Conservation (phyloP, 2,797 vertebrate genomes). For the Darevskia nairensis region DNA sequence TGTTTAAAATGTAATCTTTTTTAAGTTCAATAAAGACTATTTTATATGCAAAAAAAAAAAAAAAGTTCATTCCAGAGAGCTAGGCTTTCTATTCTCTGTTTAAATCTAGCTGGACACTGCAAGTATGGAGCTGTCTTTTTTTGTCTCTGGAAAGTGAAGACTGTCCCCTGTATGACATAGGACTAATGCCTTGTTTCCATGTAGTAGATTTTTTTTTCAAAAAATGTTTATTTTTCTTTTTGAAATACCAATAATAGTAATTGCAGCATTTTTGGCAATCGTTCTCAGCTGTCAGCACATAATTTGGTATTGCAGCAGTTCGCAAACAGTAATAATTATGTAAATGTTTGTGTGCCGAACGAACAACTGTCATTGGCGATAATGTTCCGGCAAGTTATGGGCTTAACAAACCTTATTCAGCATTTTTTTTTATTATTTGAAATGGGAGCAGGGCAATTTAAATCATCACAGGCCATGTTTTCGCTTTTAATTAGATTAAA, state of each 20-base stretch:
- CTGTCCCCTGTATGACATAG: background rate
- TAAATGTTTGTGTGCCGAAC: conserved; percentile 55
- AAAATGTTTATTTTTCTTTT: conserved; percentile 26
- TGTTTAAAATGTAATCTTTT: too few species aligned
- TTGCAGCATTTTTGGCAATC: conserved; percentile 8
- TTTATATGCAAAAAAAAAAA: too few species aligned
- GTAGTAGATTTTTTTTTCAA: conserved; percentile 1
- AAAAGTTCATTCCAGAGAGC: too few species aligned
- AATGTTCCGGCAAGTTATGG: conserved; percentile 48
- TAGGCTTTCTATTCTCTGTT: background rate
- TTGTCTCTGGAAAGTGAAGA: too few species aligned
- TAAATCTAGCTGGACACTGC: background rate
- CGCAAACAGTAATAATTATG: conserved; percentile 43
- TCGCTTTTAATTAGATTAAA: conserved; percentile 21
- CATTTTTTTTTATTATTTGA: conserved; percentile 46
- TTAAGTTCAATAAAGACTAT: too few species aligned
- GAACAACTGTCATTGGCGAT: conserved; percentile 40
- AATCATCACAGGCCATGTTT: background rate
- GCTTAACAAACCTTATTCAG: conserved; percentile 51
- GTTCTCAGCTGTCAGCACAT: conserved; percentile 39
- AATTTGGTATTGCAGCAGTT: conserved; percentile 49
- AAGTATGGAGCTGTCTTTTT: background rate
- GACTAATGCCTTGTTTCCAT: conserved; percentile 4
- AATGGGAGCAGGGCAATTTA: conserved; percentile 6
- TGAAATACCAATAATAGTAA: conserved; percentile 34